Evolutionary conservation across 2,797 vertebrate species (phyloP), one percentile per base, ranked within the genome.

Genomic region (Alectoris magna): DNA sequence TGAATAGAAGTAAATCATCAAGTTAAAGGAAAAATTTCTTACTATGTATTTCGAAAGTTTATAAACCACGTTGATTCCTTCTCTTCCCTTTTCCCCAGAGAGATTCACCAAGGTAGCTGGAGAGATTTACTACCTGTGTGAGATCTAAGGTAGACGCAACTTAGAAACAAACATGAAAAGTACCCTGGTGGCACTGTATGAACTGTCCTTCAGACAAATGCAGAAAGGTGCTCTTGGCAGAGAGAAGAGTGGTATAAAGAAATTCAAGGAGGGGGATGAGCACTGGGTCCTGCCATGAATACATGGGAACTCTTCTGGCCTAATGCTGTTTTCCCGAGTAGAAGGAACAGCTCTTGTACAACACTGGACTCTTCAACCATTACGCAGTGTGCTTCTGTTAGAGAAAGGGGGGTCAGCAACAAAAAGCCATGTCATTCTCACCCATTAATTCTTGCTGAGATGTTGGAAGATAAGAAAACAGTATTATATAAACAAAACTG

Each of bases 1-100:
- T 43, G 93, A 93, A 75, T 88, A 91, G 94, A 95, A 95, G 90
- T 96, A 97, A 96, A 97, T 96, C 96, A 96, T 31, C 14, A 76
- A 91, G 91, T 86, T 90, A 94, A 96, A 80, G 93, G 51, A n/a
- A 96, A 90, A 89, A 93, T 55, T 85, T 91, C 74, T 91, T 91
- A n/a, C 73, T 77, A 27, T 4, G 8, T 93, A 95, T 92, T 93
- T 76, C 95, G 80, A 85, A 94, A 96, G 73, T 93, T 95, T 94
- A 95, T 95, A 96, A 95, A 87, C 76, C 68, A 71, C 34, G 88
- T 91, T 94, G 84, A 60, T 94, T 94, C 76, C 80, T 94, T 76
- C 66, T 66, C 88, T 87, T 90, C 58, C 74, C 92, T 84, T 84
- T 38, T 66, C 69, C 79, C 79, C 70, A 92, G 92, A 94, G 88